A percentile compares a stretch with the other conserved stretches of the same genome.
Conservation (phyloP, 2,113 vertebrate species). For the Macrotus californicus region DNA sequence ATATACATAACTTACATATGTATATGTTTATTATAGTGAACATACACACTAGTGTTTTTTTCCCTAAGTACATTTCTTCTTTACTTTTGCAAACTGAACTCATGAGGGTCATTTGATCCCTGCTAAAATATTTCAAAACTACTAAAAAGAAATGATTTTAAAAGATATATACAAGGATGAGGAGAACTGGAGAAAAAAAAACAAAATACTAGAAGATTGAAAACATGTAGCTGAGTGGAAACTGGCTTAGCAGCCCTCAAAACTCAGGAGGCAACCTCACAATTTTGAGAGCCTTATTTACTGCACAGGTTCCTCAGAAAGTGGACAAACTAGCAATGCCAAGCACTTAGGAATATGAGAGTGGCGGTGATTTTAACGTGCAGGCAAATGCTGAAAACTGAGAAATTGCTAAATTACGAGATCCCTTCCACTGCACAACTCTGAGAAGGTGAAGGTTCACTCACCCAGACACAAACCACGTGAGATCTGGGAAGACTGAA, state of each 20-base stretch:
- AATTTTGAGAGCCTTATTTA: not conserved
- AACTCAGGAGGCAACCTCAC: not conserved
- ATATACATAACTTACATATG: not conserved
- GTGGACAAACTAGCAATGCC: not conserved
- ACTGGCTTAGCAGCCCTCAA: not conserved
- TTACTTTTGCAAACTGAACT: not conserved
- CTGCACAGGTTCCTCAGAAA: not conserved
- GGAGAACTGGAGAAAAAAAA: not conserved
- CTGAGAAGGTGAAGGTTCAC: not conserved
- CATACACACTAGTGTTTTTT: not conserved
- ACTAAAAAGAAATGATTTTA: not conserved
- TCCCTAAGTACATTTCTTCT: not conserved
- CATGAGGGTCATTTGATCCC: not conserved
- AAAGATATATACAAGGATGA: not conserved
- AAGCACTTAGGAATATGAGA: not conserved
- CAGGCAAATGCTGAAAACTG: not conserved
- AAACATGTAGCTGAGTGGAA: not conserved
- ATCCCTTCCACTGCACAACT: fast-evolving
- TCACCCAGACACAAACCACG: not conserved
- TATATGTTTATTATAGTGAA: no score
- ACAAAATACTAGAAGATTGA: not conserved
- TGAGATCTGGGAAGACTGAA: not conserved
- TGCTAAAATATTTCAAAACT: not conserved
- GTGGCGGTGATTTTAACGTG: fast-evolving
- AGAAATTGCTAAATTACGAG: not conserved